Percentiles rank a stretch among this genome's conserved stretches.
phyloP scores from a whole-genome alignment of 2,113 vertebrate genomes.

The Spea multiplicata region DNA sequence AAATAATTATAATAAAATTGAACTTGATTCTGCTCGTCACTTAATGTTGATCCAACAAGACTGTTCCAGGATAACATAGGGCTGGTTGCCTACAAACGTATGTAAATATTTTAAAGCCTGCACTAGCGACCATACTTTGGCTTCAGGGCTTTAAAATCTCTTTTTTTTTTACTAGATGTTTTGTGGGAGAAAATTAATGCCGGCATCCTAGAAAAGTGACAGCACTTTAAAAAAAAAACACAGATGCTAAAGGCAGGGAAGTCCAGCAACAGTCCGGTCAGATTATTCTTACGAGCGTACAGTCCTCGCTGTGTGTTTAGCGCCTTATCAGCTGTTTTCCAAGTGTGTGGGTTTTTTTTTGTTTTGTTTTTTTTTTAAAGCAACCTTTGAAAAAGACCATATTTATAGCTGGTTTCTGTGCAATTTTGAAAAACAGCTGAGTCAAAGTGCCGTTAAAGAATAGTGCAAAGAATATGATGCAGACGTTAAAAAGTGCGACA shows the following conservation, averaged over 20 bases:
- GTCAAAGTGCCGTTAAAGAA: too few relatives aligned
- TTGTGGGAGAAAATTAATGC: constrained; percentile 14
- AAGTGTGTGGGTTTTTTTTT: too few relatives aligned
- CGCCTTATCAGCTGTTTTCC: constrained; percentile 3
- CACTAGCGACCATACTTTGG: constrained; percentile 32
- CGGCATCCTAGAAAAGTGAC: constrained; percentile 33
- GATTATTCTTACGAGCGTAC: constrained; percentile 4
- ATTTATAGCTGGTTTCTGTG: too few relatives aligned
- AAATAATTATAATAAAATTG: constrained; percentile 35
- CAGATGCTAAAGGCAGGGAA: constrained; percentile 23
- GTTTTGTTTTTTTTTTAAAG: too few relatives aligned
- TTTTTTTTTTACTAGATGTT: constrained; percentile 9
- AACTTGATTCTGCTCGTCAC: constrained; percentile 52
- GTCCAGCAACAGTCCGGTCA: constrained; percentile 9
- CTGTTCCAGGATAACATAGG: constrained; percentile 29
- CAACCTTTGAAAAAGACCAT: too few relatives aligned
- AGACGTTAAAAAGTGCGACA: too few relatives aligned
- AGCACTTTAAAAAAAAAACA: constrained; percentile 3
- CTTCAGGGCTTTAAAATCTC: constrained; percentile 10
- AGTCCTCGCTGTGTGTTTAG: not conserved
- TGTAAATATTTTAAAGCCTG: not conserved
- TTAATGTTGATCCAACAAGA: constrained; percentile 40
- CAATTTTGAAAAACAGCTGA: too few relatives aligned
- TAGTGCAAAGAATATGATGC: too few relatives aligned
- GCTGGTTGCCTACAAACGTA: constrained; percentile 41